Percentiles rank a stretch among this genome's conserved stretches.
Conservation (phyloP, 2,797 vertebrate species). For the Aphelocoma californica region DNA sequence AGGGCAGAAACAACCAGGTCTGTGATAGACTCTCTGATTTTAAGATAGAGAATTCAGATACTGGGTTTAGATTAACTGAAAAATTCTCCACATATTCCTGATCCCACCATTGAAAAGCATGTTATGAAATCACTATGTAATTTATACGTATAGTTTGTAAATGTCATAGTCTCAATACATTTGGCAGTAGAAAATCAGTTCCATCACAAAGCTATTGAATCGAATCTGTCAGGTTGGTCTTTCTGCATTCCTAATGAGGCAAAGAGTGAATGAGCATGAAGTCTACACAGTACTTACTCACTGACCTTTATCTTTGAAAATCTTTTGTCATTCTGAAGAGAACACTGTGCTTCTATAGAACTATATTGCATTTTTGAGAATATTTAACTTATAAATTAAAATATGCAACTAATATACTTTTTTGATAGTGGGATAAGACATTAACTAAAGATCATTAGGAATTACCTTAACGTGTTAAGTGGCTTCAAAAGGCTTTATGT, state of each 20-base stretch:
- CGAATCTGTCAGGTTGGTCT: not conserved
- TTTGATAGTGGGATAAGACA: not conserved
- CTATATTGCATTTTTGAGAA: not conserved
- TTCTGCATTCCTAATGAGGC: not conserved
- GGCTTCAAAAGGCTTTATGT: not conserved
- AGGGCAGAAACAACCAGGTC: not conserved
- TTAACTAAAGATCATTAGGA: not conserved
- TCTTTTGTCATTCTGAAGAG: not conserved
- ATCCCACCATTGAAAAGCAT: not conserved
- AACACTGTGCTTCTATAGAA: not conserved
- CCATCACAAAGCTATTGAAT: not conserved
- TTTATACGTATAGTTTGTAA: not conserved
- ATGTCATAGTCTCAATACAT: not conserved
- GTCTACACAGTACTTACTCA: not conserved
- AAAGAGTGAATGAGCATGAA: not conserved
- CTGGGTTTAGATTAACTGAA: not conserved
- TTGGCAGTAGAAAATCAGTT: not conserved
- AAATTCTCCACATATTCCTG: not conserved
- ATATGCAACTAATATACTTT: not conserved
- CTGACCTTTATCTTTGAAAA: not conserved
- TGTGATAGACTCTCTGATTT: not conserved
- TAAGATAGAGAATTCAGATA: not conserved
- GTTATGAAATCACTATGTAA: not conserved
- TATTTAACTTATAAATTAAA: not conserved
- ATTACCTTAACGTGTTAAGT: not conserved